phyloP scores from a whole-genome alignment of 2,888 invertebrate genomes.

The Eupeodes luniger region DNA sequence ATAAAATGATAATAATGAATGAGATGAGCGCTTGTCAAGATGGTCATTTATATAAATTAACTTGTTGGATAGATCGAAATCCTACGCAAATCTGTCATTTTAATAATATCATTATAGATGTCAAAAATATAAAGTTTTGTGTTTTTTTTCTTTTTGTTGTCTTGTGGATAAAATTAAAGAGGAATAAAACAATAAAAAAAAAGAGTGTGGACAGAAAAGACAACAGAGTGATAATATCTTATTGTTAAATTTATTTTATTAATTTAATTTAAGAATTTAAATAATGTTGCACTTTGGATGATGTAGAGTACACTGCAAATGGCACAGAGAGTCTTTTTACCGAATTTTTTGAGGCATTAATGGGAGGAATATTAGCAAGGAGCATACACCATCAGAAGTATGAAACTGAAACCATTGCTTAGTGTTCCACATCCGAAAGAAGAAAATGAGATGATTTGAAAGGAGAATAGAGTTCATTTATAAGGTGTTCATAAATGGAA shows the following conservation, averaged over 20 bases:
- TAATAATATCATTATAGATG: constrained; percentile 24
- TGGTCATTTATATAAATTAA: constrained; percentile 42
- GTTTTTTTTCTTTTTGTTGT: background rate
- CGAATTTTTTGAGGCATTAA: too few species aligned
- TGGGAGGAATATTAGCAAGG: too few species aligned
- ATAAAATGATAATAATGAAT: constrained; percentile 63
- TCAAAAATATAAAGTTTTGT: background rate
- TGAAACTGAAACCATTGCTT: too few species aligned
- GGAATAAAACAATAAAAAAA: background rate
- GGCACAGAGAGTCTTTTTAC: too few species aligned
- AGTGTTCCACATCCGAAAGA: too few species aligned
- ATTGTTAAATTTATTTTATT: constrained; percentile 16
- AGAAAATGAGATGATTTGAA: too few species aligned
- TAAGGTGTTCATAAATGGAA: too few species aligned
- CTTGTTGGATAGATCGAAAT: constrained; percentile 36
- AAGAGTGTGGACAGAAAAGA: background rate
- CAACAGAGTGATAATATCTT: background rate
- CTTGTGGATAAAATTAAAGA: background rate
- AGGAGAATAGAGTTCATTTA: too few species aligned
- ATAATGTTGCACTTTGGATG: background rate
- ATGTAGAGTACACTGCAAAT: too few species aligned
- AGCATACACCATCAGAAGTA: too few species aligned
- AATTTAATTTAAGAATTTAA: background rate
- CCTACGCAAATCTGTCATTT: constrained; percentile 42
- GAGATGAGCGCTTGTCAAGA: constrained; percentile 41